Percentiles rank a stretch among this genome's conserved stretches.
Evolutionary conservation across 2,113 vertebrate genomes (phyloP).

Genomic region (Bos indicus): DNA sequence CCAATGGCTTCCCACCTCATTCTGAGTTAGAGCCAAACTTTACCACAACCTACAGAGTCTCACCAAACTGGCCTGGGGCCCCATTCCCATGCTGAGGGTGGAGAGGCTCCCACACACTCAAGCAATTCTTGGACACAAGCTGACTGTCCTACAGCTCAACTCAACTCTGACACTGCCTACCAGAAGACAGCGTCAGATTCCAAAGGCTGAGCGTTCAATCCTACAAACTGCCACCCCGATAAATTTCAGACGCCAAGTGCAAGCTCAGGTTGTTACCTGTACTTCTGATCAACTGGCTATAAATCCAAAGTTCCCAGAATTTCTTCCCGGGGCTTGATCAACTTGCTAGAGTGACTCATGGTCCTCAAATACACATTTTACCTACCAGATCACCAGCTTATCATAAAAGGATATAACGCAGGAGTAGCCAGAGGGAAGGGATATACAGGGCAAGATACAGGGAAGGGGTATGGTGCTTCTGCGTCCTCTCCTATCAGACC

Average conservation of each 20-base stretch:
- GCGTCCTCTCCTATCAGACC: not conserved
- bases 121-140: not conserved
- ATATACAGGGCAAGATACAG: rapidly evolving
- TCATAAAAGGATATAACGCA: not conserved
- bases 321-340: not conserved
- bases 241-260: not conserved
- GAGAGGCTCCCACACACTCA: not conserved
- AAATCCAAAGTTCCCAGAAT: not conserved
- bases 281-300: not conserved
- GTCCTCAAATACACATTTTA: not conserved
- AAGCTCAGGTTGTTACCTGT: not conserved
- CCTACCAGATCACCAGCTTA: not conserved
- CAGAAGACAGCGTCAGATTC: rapidly evolving
- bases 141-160: not conserved
- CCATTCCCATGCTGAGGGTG: not conserved
- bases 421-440: not conserved
- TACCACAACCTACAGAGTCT: not conserved
- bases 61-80: not conserved
- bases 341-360: not conserved
- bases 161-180: not conserved
- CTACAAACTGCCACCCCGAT: not conserved
- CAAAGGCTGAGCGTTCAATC: not conserved
- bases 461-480: not conserved
- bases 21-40: not conserved
- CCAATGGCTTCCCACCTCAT: not conserved